phyloP scores from a whole-genome alignment of 2,888 invertebrate genomes.

The Aleiodes alternator region DNA sequence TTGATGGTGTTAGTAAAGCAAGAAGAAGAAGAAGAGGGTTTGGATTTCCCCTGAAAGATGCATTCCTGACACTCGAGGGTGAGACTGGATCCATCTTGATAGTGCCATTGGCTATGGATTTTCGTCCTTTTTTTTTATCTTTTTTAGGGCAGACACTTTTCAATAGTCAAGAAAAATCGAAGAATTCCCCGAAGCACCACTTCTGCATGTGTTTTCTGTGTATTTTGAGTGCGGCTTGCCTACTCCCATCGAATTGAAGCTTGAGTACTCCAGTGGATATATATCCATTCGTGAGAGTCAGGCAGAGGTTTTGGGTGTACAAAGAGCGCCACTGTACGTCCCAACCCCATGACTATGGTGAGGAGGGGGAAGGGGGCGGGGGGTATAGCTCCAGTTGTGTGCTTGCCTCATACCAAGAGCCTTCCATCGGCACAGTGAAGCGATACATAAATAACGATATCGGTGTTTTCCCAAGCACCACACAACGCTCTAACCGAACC shows the following conservation, averaged over 20 bases:
- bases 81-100: background rate
- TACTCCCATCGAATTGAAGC: background rate
- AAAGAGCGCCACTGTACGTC: constrained; percentile 19
- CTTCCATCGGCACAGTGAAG: constrained; percentile 30
- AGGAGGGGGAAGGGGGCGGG: no score
- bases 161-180: constrained; percentile 21
- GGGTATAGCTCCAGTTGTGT: constrained; percentile 30
- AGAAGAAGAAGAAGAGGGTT: background rate
- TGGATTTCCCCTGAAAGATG: constrained; percentile 31
- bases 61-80: constrained; percentile 19
- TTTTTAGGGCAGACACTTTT: background rate
- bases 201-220: background rate
- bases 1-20: background rate
- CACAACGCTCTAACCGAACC: constrained; percentile 51
- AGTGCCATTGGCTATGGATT: background rate
- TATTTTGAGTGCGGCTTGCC: background rate
- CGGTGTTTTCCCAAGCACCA: constrained; percentile 71
- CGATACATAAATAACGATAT: constrained; percentile 74
- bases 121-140: background rate
- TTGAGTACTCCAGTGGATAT: background rate
- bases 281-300: background rate
- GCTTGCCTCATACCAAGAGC: constrained; percentile 37
- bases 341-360: constrained; percentile 31
- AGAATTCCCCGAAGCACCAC: constrained; percentile 25
- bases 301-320: background rate